Evolutionary conservation across 2,888 invertebrate genomes (phyloP).

Genomic region (Perdita meconis): DNA sequence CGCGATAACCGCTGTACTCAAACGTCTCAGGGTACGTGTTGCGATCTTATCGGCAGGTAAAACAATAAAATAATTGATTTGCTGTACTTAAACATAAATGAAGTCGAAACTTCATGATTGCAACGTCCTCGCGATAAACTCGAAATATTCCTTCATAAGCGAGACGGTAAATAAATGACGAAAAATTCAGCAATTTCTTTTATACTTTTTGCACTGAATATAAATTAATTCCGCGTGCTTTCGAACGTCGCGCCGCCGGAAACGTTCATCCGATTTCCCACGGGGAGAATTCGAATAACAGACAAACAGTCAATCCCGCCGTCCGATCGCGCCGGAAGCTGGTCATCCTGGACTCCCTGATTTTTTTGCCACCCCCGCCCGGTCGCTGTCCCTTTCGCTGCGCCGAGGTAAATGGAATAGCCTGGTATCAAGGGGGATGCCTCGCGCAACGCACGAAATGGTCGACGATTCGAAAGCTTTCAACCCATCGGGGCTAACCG

Average conservation of each 20-base stretch:
- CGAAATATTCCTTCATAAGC: no score
- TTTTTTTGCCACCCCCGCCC: constrained; percentile 45
- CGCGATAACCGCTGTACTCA: background rate
- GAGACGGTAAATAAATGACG: no score
- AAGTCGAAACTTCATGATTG: no score
- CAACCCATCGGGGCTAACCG: constrained; percentile 55
- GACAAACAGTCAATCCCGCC: constrained; percentile 51
- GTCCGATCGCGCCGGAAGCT: constrained; percentile 29
- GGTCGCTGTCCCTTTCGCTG: background rate
- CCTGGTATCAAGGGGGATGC: constrained; percentile 58
- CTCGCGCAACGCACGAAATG: constrained; percentile 60
- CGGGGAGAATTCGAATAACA: constrained; percentile 37
- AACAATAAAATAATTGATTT: background rate
- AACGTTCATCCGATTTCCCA: constrained; percentile 36
- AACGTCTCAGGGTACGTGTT: no score
- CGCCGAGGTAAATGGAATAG: constrained; percentile 52
- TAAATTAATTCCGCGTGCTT: no score
- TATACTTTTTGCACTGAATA: no score
- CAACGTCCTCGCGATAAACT: no score
- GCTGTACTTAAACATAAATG: no score
- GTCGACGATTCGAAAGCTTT: constrained; percentile 66
- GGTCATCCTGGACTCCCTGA: constrained; percentile 52
- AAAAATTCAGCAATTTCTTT: no score
- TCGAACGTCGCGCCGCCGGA: background rate
- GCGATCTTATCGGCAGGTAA: constrained; percentile 13